Conservation (phyloP, 2,113 vertebrate species). For the Peromyscus leucopus region DNA sequence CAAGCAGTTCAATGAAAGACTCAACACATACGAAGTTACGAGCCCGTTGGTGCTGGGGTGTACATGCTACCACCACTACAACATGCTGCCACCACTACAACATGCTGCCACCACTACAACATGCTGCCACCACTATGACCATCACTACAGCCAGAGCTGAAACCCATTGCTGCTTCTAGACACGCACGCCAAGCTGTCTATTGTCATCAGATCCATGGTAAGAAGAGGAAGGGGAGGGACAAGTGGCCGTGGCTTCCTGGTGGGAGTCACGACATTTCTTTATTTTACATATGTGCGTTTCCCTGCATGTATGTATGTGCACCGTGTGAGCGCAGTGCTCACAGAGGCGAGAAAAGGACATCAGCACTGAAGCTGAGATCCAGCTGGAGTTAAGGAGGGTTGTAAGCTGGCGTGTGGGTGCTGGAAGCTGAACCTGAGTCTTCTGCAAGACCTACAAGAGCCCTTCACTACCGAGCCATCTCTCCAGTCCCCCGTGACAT, state of each 20-base stretch:
- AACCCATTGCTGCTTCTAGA: neutral
- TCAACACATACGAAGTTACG: neutral
- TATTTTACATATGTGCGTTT: neutral
- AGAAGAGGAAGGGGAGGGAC: neutral
- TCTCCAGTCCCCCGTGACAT: neutral
- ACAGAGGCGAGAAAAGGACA: too few relatives aligned
- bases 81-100: too few relatives aligned
- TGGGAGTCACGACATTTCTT: neutral
- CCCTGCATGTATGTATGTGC: neutral
- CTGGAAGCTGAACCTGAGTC: neutral
- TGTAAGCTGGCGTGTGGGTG: neutral
- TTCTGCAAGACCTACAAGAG: neutral
- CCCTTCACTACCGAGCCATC: neutral
- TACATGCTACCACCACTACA: too few relatives aligned
- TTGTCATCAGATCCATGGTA: neutral
- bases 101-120: too few relatives aligned
- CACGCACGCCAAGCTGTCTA: neutral
- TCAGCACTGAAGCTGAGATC: neutral
- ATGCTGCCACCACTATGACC: too few relatives aligned
- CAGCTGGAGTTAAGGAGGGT: neutral
- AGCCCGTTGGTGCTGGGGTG: neutral
- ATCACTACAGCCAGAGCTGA: fast-evolving
- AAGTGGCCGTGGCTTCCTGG: neutral
- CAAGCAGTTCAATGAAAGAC: neutral
- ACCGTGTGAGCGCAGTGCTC: neutral